These are phyloP conservation scores for Hippopotamus amphibius DNA, from an alignment of 2,113 vertebrate genomes.

Conservation along the genomic window DNA sequence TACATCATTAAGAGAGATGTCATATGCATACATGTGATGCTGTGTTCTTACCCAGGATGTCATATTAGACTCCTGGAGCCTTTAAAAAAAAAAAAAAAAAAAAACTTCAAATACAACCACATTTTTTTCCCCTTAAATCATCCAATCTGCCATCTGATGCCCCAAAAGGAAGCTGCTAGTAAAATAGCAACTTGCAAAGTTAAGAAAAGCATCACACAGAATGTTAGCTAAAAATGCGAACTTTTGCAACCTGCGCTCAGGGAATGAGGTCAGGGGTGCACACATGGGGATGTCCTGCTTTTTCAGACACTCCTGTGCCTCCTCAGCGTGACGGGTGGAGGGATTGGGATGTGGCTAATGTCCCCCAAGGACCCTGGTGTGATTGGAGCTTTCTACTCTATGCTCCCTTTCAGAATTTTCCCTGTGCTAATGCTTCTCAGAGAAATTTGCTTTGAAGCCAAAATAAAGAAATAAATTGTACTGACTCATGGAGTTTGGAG, in stretches of 20 bases:
- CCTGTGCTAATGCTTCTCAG: not conserved
- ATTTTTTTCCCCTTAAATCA: conserved; percentile 60
- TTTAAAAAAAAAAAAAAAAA: not conserved
- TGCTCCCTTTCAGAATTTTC: not conserved
- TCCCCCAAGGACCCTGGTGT: not conserved
- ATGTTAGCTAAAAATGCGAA: conserved; percentile 65
- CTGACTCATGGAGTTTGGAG: not conserved
- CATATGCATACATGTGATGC: conserved; percentile 5
- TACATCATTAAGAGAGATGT: conserved; percentile 65
- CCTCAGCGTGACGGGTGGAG: not conserved
- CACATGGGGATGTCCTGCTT: not conserved
- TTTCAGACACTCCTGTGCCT: not conserved
- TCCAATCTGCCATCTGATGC: conserved; percentile 73
- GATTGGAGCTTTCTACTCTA: not conserved
- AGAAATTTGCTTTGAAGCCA: conserved; percentile 26
- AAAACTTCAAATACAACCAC: conserved; percentile 55
- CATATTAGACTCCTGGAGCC: conserved; percentile 64
- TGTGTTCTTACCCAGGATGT: conserved; percentile 69
- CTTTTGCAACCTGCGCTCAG: conserved; percentile 18
- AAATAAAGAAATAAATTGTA: conserved; percentile 18
- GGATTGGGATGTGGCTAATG: not conserved
- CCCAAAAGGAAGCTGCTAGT: conserved; percentile 67
- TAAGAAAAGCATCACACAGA: conserved; percentile 68
- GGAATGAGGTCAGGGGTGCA: not conserved
- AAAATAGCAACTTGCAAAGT: conserved; percentile 74